Evolutionary conservation across 1,140 invertebrate genomes (phyloP), one percentile per base, ranked within the genome.

Genomic region (Aplysia californica): DNA sequence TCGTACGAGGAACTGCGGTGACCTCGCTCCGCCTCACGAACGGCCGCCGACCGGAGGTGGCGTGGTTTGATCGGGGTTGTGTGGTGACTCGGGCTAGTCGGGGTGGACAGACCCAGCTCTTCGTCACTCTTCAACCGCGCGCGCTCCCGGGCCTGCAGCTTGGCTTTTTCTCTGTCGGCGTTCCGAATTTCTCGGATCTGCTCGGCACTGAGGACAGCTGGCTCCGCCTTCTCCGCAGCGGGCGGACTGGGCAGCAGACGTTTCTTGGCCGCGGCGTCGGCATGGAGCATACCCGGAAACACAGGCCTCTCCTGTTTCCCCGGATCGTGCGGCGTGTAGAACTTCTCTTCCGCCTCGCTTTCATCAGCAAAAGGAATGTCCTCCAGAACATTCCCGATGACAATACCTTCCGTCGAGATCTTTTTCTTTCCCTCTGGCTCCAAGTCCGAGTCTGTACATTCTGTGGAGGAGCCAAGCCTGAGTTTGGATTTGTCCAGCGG

Each of bases 301-400:
- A 4, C 44, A 59, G 41, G 61, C 58, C 0, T 77, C 71, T 75
- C 75, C 81, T 29, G 55, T 66, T 85, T 86, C 2, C 84, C 68
- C 26, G 84, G 82, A 20, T 84, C 85, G 5, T 65, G 74, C 18
- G 86, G 86, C 21, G 86, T 87, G 64, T 79, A 85, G 65, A 87
- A 86, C 66, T 81, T 80, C 3, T 86, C 86, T 18, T 84, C 84
- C 58, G 83, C 79, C 26, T 85, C 84, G 77, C 84, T 87, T 72
- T 87, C 85, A 80, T 87, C 86, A 35, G 85, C 86, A 83, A 87
- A 87, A 18, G 86, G 86, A 76, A 87, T 87, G 69, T 87, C 84
- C 21, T 64, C 58, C 33, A 50, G 23, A 20, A 31, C 18, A n/a
- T n/a, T 36, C 5, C 35, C 20, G 18, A 66, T 66, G 3, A 83